phyloP scores from a whole-genome alignment of 2,113 vertebrate genomes.

The Chlorocebus sabaeus region DNA sequence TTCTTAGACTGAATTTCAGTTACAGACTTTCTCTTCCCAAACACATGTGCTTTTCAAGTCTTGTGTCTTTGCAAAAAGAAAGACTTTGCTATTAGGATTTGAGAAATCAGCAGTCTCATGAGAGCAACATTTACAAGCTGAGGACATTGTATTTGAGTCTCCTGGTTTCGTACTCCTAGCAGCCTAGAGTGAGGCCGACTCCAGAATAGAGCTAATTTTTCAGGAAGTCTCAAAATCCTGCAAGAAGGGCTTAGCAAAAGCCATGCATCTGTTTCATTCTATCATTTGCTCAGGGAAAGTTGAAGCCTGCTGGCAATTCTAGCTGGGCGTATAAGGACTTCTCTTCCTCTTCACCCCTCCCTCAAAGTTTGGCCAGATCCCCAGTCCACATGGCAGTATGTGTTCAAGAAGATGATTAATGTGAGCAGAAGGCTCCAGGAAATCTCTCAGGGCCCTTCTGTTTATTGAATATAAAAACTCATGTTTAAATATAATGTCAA shows the following conservation, averaged over 20 bases:
- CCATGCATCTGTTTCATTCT: neutral
- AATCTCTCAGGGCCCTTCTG: slow-evolving; percentile 57
- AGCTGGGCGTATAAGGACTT: neutral
- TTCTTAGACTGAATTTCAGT: neutral
- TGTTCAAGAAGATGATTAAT: slow-evolving; percentile 47
- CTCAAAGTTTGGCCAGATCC: neutral
- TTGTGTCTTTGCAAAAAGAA: slow-evolving; percentile 16
- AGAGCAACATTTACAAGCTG: neutral
- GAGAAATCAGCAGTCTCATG: neutral
- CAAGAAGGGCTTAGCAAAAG: neutral
- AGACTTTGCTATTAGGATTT: neutral
- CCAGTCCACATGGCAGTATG: slow-evolving; percentile 27
- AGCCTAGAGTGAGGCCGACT: neutral
- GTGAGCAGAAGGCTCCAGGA: slow-evolving; percentile 61
- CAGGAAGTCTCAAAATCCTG: neutral
- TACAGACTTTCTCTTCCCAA: neutral
- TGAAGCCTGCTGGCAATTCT: neutral
- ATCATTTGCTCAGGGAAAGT: neutral
- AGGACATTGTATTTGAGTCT: neutral
- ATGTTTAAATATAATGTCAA: slow-evolving; percentile 74
- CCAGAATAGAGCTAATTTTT: neutral
- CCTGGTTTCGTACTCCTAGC: neutral
- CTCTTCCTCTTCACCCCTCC: neutral
- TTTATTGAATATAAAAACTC: slow-evolving; percentile 74
- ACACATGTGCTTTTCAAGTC: neutral